A percentile compares a stretch with the other conserved stretches of the same genome.
phyloP scores from a whole-genome alignment of 2,888 invertebrate genomes.

The Eulithis prunata region DNA sequence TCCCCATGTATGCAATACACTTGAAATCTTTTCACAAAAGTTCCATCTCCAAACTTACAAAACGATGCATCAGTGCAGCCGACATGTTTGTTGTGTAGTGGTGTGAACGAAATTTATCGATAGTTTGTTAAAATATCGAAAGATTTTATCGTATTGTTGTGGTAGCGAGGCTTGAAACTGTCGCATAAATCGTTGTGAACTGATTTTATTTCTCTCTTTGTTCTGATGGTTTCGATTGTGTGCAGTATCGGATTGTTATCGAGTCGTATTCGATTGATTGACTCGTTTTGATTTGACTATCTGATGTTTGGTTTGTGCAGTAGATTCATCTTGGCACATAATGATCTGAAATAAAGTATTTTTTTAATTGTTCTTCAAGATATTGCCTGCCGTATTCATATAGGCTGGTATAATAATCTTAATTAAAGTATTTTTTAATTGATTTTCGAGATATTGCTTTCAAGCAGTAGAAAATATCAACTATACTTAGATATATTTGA shows the following conservation, averaged over 20 bases:
- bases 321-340: too few relatives aligned
- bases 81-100: constrained; percentile 43
- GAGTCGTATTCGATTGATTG: neutral
- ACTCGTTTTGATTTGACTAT: neutral
- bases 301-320: neutral
- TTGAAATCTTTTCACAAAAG: constrained; percentile 9
- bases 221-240: constrained; percentile 17
- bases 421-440: too few relatives aligned
- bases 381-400: too few relatives aligned
- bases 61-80: constrained; percentile 28
- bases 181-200: constrained; percentile 27
- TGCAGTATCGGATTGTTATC: neutral
- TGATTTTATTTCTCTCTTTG: constrained; percentile 27
- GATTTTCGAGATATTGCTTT: too few relatives aligned
- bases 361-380: too few relatives aligned
- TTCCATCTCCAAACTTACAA: constrained; percentile 17
- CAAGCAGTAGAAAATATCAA: too few relatives aligned
- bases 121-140: constrained; percentile 38
- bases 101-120: constrained; percentile 46
- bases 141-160: constrained; percentile 39
- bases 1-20: neutral
- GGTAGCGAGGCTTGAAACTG: constrained; percentile 23
- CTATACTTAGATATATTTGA: too few relatives aligned
- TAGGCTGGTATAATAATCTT: too few relatives aligned
- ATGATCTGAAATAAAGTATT: too few relatives aligned